Evolutionary conservation across 2,888 invertebrate species (phyloP).

Genomic region (Eupithecia exiguata): DNA sequence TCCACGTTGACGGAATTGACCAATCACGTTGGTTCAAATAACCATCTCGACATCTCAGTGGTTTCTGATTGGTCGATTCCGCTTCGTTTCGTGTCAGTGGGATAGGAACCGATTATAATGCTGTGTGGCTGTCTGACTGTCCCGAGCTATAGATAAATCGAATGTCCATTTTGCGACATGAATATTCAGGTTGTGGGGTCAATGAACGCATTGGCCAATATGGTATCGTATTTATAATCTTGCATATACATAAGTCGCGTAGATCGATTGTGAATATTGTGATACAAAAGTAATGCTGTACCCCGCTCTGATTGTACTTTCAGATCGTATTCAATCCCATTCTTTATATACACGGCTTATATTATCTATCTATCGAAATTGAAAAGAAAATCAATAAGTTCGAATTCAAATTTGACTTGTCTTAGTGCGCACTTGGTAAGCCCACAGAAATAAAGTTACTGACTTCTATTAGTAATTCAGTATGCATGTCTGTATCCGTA

Average conservation of each 20-base stretch:
- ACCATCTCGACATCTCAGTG: background rate
- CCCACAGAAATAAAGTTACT: no score
- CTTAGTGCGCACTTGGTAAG: no score
- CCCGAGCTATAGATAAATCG: background rate
- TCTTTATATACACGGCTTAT: background rate
- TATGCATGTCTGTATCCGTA: background rate
- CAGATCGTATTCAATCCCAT: background rate
- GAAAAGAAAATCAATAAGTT: no score
- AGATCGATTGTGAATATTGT: background rate
- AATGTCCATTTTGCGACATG: background rate
- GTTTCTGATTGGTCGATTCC: background rate
- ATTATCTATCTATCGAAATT: background rate
- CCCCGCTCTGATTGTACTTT: background rate
- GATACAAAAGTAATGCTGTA: background rate
- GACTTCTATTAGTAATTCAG: no score
- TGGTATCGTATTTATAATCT: background rate
- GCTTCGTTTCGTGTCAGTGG: background rate
- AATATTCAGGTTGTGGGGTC: background rate
- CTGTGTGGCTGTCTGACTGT: background rate
- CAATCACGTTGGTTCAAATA: background rate
- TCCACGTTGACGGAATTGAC: background rate
- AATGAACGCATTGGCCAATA: background rate
- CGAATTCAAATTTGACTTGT: no score
- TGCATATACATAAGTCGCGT: background rate
- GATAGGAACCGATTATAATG: background rate